A percentile compares a stretch with the other conserved stretches of the same genome.
phyloP scores from a whole-genome alignment of 2,888 invertebrate genomes.

The Plagodis dolabraria region DNA sequence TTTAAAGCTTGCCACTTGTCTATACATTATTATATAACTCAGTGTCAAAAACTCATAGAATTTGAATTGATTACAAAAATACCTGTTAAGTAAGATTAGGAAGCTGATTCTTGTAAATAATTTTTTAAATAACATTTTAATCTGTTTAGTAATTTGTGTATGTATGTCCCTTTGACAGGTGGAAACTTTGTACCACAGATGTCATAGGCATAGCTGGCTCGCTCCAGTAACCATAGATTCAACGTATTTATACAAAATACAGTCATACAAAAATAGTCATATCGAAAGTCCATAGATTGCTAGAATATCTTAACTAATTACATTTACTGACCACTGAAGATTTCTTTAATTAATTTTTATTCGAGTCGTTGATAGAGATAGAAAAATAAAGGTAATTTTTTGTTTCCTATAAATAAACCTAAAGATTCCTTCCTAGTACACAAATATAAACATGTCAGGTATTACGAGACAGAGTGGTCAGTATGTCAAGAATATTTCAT shows the following conservation, averaged over 20 bases:
- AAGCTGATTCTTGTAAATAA: neutral
- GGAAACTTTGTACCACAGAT: too few species aligned
- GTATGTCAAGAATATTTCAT: conserved; percentile 30
- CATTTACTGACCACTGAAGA: conserved; percentile 45
- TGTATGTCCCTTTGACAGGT: too few species aligned
- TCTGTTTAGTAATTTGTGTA: neutral
- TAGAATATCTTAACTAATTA: conserved; percentile 44
- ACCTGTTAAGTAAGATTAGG: conserved; percentile 2
- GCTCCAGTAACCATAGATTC: conserved; percentile 10
- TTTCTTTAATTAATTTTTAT: conserved; percentile 33
- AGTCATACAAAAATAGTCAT: conserved; percentile 62
- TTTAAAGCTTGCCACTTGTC: conserved; percentile 76
- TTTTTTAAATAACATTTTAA: neutral
- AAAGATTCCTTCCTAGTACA: neutral
- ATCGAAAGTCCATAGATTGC: conserved; percentile 45
- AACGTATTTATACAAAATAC: conserved; percentile 43
- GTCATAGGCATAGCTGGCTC: neutral
- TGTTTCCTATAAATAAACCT: conserved; percentile 2
- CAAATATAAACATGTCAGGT: neutral
- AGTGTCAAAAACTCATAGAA: conserved; percentile 12
- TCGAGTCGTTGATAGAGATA: conserved; percentile 50
- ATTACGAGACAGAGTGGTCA: conserved; percentile 25
- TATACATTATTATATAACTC: conserved; percentile 36
- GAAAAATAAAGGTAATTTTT: conserved; percentile 66
- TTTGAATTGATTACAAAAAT: conserved; percentile 27